phyloP scores from a whole-genome alignment of 2,797 vertebrate species.

The Lutjanus argentimaculatus region DNA sequence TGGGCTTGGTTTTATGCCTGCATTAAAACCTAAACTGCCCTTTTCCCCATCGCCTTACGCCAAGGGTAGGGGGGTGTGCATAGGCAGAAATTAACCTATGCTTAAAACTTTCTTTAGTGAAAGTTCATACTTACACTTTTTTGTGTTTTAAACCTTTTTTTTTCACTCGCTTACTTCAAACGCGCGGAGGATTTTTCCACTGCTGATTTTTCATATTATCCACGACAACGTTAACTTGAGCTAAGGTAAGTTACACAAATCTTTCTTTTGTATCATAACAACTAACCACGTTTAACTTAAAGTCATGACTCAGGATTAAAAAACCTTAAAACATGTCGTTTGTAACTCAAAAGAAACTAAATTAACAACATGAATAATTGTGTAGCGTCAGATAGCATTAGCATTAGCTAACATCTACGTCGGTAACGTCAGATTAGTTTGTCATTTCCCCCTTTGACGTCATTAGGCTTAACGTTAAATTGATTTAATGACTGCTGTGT shows the following conservation, averaged over 20 bases:
- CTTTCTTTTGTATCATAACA: background rate
- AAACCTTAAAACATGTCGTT: background rate
- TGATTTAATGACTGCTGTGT: accelerated
- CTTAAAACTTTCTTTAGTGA: constrained; percentile 83
- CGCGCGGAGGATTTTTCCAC: constrained; percentile 14
- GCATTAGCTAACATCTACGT: constrained; percentile 40
- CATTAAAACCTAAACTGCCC: constrained; percentile 56
- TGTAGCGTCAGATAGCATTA: constrained; percentile 43
- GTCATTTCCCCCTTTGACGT: background rate
- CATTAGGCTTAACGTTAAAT: accelerated
- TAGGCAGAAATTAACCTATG: constrained; percentile 70
- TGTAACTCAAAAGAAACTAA: accelerated
- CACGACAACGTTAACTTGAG: constrained; percentile 52
- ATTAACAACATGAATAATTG: background rate
- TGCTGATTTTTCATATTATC: constrained; percentile 10
- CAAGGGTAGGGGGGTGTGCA: constrained; percentile 90
- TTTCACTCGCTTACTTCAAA: constrained; percentile 45
- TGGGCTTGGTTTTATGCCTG: constrained; percentile 62
- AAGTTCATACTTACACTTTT: constrained; percentile 76
- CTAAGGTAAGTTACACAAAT: constrained; percentile 71
- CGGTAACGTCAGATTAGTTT: background rate
- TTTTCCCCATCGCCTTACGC: constrained; percentile 79
- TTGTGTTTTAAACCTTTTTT: constrained; percentile 43
- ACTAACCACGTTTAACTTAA: background rate
- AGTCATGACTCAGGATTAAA: accelerated